Base-by-base conservation (phyloP, 2,797 vertebrate species). In the Coluber constrictor region DNA sequence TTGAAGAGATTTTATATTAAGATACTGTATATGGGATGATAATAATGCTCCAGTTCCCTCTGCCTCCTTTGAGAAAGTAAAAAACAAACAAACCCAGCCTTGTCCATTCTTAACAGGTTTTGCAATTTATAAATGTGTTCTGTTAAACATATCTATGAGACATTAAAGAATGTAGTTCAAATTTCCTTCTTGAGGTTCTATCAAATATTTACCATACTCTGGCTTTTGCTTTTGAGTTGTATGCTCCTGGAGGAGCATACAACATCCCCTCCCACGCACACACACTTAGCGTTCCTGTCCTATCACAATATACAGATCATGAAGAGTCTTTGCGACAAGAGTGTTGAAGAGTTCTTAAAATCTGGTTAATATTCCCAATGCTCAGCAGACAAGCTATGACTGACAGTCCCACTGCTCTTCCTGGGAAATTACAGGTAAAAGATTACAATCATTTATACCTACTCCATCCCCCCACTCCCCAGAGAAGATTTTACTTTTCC, bases 1-100 rank as follows among this genome's bases (percentile, higher is more conserved):
- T 70, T 90, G 54, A 89, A 90, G 79, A 74, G 18, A 87, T 47
- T 90, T 87, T 25, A 87, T 87, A 86, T 89, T 90, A 86, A 86
- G 13, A 92, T 66, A 74, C 32, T 74, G n/a, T 74, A 25, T 93
- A 32, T 25, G 12, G 61, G 37, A 60, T 83, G 74, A 4, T 32
- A 89, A 43, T 47, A 12, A 25, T 57, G 23, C 27, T 66, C 18
- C 12, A 57, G 47, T 88, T 92, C 59, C 47, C 27, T 83, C 20
- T 55, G n/a, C 55, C 47, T 86, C 60, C 66, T 18, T 29, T 2
- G 37, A 79, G 79, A 83, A 63, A 93, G 29, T 5, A 37, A 43
- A 59, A 60, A 88, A 15, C 1, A n/a, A 37, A 7, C 4, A 59
- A 37, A 37, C 37, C 2, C 2, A 23, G 0, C 25, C 32, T 47